A percentile compares a stretch with the other conserved stretches of the same genome.
Conservation (phyloP, 64 coral and sea anemone species). For the Hydrozoanthus tunicans region DNA sequence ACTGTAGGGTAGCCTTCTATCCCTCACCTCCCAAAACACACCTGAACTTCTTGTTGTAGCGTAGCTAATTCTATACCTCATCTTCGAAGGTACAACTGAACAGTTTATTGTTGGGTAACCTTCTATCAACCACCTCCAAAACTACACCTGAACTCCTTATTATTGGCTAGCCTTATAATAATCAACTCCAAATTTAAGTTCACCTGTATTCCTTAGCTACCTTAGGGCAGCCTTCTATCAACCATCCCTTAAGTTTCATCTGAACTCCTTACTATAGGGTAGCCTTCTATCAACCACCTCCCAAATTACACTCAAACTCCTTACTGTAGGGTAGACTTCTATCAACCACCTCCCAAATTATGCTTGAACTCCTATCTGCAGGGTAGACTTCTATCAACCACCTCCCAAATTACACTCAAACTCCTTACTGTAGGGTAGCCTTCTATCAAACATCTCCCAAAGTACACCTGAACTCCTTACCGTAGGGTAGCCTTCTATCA, state of each 20-base stretch:
- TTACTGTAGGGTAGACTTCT: neutral
- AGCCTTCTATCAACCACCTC: too few relatives aligned
- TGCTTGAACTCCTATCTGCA: too few relatives aligned
- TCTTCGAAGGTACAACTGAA: constrained; percentile 41
- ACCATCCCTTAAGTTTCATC: neutral
- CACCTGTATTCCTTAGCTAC: too few relatives aligned
- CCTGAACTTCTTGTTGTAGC: constrained; percentile 68
- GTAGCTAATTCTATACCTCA: neutral
- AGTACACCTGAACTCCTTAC: too few relatives aligned
- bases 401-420: too few relatives aligned
- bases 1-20: constrained; percentile 57
- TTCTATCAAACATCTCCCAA: too few relatives aligned
- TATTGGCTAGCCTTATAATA: too few relatives aligned
- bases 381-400: too few relatives aligned
- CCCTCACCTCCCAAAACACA: constrained; percentile 44
- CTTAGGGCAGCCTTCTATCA: too few relatives aligned
- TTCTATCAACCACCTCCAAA: constrained; percentile 66
- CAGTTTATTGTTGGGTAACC: neutral
- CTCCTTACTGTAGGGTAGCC: too few relatives aligned
- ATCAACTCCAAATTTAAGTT: too few relatives aligned
- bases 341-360: neutral
- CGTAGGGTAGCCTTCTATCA: too few relatives aligned
- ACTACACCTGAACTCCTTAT: constrained; percentile 54
- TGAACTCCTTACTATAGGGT: neutral
- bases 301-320: constrained; percentile 43